phyloP scores from a whole-genome alignment of 2,113 vertebrate genomes.

The Thalassarche chlororhynchos region DNA sequence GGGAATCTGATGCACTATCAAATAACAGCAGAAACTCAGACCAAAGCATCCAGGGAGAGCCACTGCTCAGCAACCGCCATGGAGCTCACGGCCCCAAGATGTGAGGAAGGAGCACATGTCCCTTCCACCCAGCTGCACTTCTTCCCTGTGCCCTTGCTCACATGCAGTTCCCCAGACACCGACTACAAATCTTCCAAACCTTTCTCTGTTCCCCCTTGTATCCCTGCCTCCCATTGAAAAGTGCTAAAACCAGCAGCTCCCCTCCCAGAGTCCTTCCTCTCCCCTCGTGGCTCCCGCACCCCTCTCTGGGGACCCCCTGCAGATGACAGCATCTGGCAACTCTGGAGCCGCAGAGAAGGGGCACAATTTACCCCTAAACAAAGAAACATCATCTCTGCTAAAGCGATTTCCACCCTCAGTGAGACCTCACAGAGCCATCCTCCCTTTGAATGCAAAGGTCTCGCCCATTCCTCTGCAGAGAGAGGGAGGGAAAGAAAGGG shows the following conservation, averaged over 20 bases:
- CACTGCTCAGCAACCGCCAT: not conserved
- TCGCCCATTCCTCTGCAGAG: constrained; percentile 56
- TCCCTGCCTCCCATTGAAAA: not conserved
- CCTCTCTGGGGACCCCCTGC: constrained; percentile 33
- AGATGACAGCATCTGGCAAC: constrained; percentile 58
- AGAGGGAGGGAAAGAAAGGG: constrained; percentile 57
- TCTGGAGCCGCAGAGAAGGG: not conserved
- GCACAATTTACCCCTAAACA: constrained; percentile 61
- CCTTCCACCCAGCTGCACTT: not conserved
- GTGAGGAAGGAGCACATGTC: not conserved
- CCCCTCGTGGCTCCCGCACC: not conserved
- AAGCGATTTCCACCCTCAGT: constrained; percentile 59
- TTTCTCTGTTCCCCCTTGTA: not conserved
- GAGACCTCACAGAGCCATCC: constrained; percentile 71
- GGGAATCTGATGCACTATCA: not conserved
- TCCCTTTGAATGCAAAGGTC: constrained; percentile 71
- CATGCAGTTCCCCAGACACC: not conserved
- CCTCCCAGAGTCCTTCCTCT: not conserved
- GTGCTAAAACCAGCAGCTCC: not conserved
- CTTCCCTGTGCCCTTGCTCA: not conserved
- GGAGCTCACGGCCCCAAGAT: not conserved
- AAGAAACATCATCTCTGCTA: constrained; percentile 68
- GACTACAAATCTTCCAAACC: not conserved
- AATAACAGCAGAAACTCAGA: not conserved
- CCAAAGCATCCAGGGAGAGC: not conserved